These are phyloP conservation scores for Sebastes melanostomus DNA, from an alignment of 2,797 vertebrate genomes.

Conservation along the genomic window DNA sequence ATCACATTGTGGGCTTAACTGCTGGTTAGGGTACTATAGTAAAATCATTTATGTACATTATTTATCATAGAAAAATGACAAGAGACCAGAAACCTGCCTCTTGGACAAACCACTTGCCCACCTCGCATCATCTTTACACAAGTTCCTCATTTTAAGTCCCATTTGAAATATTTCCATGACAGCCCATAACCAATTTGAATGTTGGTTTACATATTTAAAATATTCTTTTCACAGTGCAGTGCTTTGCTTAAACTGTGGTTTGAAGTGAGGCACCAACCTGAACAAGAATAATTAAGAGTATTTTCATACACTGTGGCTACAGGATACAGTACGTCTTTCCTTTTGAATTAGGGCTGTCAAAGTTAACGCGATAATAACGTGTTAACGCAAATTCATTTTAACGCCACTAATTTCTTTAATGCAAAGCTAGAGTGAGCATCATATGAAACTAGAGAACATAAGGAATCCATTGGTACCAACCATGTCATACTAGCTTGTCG, in stretches of 20 bases:
- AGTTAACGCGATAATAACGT: no score
- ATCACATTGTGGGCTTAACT: background rate
- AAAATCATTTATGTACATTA: background rate
- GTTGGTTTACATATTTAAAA: slow-evolving; percentile 28
- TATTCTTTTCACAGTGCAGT: background rate
- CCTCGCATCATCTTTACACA: background rate
- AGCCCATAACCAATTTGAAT: slow-evolving; percentile 30
- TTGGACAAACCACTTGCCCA: background rate
- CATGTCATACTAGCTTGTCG: no score
- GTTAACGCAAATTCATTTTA: no score
- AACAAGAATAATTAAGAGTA: slow-evolving; percentile 1
- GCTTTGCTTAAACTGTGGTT: slow-evolving; percentile 6
- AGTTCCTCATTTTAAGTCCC: background rate
- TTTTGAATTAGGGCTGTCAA: background rate
- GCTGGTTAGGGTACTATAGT: rapidly evolving
- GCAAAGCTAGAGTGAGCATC: no score
- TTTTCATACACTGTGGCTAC: slow-evolving; percentile 12
- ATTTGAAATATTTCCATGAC: slow-evolving; percentile 7
- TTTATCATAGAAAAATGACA: background rate
- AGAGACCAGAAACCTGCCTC: background rate
- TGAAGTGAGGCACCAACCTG: background rate
- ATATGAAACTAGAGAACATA: no score
- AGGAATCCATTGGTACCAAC: no score
- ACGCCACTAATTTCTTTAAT: no score
- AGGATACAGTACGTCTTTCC: background rate